phyloP scores from a whole-genome alignment of 1,140 invertebrate species.

The Heliconius himera region DNA sequence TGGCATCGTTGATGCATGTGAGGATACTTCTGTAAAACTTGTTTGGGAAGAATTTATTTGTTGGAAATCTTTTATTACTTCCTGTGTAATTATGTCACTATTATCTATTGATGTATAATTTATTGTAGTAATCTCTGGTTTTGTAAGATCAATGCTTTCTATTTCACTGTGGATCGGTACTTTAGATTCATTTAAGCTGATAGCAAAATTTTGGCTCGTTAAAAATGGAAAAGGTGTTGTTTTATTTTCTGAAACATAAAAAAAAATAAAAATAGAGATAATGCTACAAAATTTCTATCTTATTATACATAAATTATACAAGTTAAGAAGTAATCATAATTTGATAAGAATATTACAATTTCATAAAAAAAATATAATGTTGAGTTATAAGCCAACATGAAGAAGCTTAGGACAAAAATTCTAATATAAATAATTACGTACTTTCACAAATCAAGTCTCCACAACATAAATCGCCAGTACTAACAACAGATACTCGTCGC shows the following conservation, averaged over 20 bases:
- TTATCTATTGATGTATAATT: neutral
- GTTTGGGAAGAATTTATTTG: constrained; percentile 10
- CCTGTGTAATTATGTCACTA: neutral
- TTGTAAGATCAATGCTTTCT: constrained; percentile 5
- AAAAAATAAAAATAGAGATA: neutral
- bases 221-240: constrained; percentile 41
- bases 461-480: constrained; percentile 57
- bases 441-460: constrained; percentile 67
- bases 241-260: constrained; percentile 48
- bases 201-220: constrained; percentile 35
- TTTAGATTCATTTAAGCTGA: constrained; percentile 34
- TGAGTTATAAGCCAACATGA: neutral
- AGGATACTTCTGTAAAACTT: neutral
- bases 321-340: no score
- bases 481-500: constrained; percentile 38
- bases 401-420: neutral
- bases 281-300: no score
- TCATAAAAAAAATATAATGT: neutral
- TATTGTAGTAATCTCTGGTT: constrained; percentile 14
- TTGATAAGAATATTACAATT: no score
- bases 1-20: constrained; percentile 10
- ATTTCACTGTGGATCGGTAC: neutral
- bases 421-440: constrained; percentile 32
- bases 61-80: neutral
- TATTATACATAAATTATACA: no score